Evolutionary conservation across 1,140 invertebrate genomes (phyloP), one percentile per base, ranked within the genome.

Genomic region (Choristoneura fumiferana): DNA sequence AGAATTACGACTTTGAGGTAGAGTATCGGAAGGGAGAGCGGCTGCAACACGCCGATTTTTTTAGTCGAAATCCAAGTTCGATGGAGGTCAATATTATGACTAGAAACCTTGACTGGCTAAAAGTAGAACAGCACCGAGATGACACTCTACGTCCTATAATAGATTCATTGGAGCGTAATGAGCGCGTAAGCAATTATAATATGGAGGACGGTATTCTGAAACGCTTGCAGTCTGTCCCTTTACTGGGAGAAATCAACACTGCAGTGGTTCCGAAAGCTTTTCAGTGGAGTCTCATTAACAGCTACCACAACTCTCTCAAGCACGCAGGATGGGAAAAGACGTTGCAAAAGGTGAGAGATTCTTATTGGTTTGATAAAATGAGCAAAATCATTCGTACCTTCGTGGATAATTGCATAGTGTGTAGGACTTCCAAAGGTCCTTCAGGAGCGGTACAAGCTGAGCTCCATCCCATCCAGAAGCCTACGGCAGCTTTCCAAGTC

Each of bases 381-480:
- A 62, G 8, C 8, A 40, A 52, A 4, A 53, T 4, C 8, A 56
- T 73, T 0, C n/a, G 70, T n/a, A 57, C 8, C 2, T 76, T 64
- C 36, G 62, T 73, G 0, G 70, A 73, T 1, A n/a, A n/a, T n/a
- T n/a, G n/a, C n/a, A n/a, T n/a, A n/a, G n/a, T n/a, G 71, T 0
- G 70, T 71, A 1, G 43, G 54, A 70, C 66, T 1, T 63, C 45
- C 0, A 71, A 73, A 55, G 55, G 54, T 0, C 0, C 60, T 13
- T 67, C 69, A 0, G 76, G 73, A 12, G 69, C 69, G 5, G 58
- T 63, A 6, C 70, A 76, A 34, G 67, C 45, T 5, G 63, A 66
- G 14, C 9, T 80, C 3, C 64, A 76, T 43, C 70, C 75, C 0
- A 75, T 86, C 4, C 37, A 62, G 8, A 81, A 81, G 65, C 62